Evolutionary conservation across 2,888 invertebrate genomes (phyloP), one percentile per base, ranked within the genome.

Genomic region (Leucozona laternaria): DNA sequence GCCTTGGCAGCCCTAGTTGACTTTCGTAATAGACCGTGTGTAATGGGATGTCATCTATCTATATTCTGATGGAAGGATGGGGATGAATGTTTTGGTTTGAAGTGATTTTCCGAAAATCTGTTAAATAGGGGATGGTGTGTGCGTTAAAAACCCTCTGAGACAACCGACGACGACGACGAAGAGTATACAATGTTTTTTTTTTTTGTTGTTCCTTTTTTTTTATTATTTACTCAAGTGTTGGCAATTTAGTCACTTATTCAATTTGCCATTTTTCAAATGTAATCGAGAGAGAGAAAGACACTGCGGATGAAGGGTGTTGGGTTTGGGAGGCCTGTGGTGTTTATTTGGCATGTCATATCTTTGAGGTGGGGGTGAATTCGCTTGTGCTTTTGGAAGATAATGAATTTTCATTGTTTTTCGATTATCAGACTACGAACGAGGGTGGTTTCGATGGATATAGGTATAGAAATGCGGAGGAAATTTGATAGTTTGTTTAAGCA

Each of bases 221-320:
- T 88, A 87, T 84, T 88, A 89, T 88, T 89, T 88, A 77, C 82
- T 89, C 88, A 87, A 87, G 87, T 87, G 83, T 87, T 87, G 79
- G 87, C 79, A 79, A 87, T 83, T 87, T 83, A 87, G 83, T 87
- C 87, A 87, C 87, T 87, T 87, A 92, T 92, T 92, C 92, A 92
- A 92, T 92, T 92, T 92, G 91, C 92, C 92, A 91, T 92, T 92
- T 92, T 92, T 92, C 90, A 91, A 91, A 89, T 58, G 78, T 87
- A 88, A 89, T 82, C 86, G 88, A 55, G 45, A 62, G 37, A 31
- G 31, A 57, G 25, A 25, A 75, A 64, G 66, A 50, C 45, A 25
- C 3, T 50, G 22, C 13, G 48, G 68, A 1, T 4, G 45, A n/a
- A 37, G 45, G 57, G 50, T 40, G 50, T 31, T 77, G 43, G 43